Evolutionary conservation across 53 echinoderm and acorn worm species (phyloP).

Genomic region (Crossaster papposus): DNA sequence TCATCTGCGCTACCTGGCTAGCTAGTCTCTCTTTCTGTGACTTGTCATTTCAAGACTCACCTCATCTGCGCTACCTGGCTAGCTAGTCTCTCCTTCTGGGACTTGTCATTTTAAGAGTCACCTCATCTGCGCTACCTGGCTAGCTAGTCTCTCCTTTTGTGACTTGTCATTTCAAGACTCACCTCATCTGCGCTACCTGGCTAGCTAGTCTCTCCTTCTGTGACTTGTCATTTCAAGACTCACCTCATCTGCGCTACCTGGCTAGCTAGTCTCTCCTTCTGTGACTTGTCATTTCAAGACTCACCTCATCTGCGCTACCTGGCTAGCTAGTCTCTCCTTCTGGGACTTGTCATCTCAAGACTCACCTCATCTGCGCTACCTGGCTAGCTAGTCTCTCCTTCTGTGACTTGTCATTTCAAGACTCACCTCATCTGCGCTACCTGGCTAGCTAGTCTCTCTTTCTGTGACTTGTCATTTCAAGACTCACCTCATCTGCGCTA

Average conservation of each 20-base stretch:
- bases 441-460: slow-evolving; percentile 78
- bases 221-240: too few species aligned
- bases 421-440: slow-evolving; percentile 76
- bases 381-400: slow-evolving; percentile 81
- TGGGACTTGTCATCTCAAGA: slow-evolving; percentile 78
- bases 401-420: slow-evolving; percentile 77
- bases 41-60: too few species aligned
- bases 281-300: too few species aligned
- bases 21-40: slow-evolving; percentile 84
- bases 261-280: slow-evolving; percentile 78
- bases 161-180: too few species aligned
- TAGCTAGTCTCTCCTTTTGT: slow-evolving; percentile 79
- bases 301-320: slow-evolving; percentile 78
- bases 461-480: slow-evolving; percentile 82
- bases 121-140: slow-evolving; percentile 76
- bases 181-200: slow-evolving; percentile 78
- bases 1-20: slow-evolving; percentile 71
- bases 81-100: slow-evolving; percentile 84
- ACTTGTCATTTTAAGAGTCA: too few species aligned
- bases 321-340: slow-evolving; percentile 79
- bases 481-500: slow-evolving; percentile 75
- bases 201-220: slow-evolving; percentile 80
- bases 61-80: slow-evolving; percentile 72
- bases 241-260: slow-evolving; percentile 80
- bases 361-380: slow-evolving; percentile 76